phyloP scores from a whole-genome alignment of 2,113 vertebrate species.

The Phyllostomus discolor region DNA sequence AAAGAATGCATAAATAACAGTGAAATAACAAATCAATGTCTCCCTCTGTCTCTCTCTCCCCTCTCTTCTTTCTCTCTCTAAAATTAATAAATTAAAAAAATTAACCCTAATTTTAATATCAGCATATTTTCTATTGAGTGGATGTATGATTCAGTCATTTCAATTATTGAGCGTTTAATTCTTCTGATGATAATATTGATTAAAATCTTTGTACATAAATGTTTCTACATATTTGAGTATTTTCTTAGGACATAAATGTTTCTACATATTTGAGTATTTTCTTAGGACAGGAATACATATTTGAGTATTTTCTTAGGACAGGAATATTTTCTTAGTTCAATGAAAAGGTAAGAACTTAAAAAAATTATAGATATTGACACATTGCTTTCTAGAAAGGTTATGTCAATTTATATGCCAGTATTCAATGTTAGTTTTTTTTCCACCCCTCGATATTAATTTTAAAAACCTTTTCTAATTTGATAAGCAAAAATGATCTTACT shows the following conservation, averaged over 20 bases:
- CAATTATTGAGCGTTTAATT: background rate
- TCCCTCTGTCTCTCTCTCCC: no score
- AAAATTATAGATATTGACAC: background rate
- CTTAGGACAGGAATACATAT: no score
- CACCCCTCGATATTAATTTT: background rate
- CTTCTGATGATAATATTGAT: background rate
- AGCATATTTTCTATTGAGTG: background rate
- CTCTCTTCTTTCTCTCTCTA: no score
- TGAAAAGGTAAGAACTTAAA: background rate
- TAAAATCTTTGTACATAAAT: background rate
- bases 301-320: no score
- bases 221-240: background rate
- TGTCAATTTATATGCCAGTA: background rate
- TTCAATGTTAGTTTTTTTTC: background rate
- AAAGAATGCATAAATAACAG: no score
- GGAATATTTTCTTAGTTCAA: background rate
- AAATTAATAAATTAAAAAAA: no score
- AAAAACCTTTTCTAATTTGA: conserved; percentile 5
- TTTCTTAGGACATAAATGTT: no score
- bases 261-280: no score
- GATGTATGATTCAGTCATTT: background rate
- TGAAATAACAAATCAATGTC: no score
- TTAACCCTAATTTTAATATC: background rate
- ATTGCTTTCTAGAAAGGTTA: conserved; percentile 17
- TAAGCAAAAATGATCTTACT: background rate